Conservation (phyloP, 2,888 invertebrate genomes). For the Busseola fusca region DNA sequence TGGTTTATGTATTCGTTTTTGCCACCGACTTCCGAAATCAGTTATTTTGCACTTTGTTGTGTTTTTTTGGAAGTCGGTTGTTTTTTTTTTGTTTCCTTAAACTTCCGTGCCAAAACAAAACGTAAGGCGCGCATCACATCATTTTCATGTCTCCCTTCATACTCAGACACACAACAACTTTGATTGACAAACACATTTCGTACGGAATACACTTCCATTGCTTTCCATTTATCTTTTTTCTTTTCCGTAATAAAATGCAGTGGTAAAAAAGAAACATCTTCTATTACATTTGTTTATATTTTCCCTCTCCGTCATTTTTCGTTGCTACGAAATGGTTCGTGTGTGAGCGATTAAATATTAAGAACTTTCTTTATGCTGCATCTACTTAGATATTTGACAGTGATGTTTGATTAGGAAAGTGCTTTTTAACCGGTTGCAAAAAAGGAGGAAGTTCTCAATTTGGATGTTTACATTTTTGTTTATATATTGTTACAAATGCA, state of each 20-base stretch:
- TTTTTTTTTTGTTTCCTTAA: constrained; percentile 1
- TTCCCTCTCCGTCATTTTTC: constrained; percentile 28
- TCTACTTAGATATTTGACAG: not conserved
- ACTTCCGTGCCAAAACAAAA: constrained; percentile 20
- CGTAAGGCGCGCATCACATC: not conserved
- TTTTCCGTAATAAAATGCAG: constrained; percentile 61
- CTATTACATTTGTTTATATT: constrained; percentile 53
- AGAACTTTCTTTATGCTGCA: constrained; percentile 1
- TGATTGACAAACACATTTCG: constrained; percentile 63
- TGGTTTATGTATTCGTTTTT: no score
- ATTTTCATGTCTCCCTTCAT: constrained; percentile 30
- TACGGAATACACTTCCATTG: constrained; percentile 50
- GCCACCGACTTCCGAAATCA: no score
- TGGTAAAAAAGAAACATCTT: constrained; percentile 55
- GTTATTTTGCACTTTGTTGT: no score
- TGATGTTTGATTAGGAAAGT: not conserved
- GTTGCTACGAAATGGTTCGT: constrained; percentile 8
- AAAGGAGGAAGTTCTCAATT: no score
- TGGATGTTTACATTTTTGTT: no score
- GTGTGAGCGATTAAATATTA: constrained; percentile 42
- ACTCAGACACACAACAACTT: constrained; percentile 35
- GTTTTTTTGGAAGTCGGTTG: no score
- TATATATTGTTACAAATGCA: no score
- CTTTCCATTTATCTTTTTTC: constrained; percentile 59
- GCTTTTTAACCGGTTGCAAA: not conserved